Percentiles rank a stretch among this genome's conserved stretches.
phyloP scores from a whole-genome alignment of 2,888 invertebrate species.

The Eristalis pertinax region DNA sequence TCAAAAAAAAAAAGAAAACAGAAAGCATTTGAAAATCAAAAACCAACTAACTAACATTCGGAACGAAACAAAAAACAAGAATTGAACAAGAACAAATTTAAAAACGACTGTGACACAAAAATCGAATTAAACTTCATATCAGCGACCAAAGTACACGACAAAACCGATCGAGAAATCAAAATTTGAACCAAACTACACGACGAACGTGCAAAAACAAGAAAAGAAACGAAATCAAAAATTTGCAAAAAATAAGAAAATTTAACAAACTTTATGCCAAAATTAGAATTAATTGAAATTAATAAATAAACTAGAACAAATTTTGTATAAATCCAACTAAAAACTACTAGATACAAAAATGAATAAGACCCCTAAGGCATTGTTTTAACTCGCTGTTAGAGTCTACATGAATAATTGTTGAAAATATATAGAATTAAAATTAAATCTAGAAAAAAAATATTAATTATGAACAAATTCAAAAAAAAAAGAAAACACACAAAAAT shows the following conservation, averaged over 20 bases:
- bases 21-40: conserved; percentile 37
- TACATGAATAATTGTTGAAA: conserved; percentile 51
- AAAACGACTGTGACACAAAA: not conserved
- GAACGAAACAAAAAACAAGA: conserved; percentile 2
- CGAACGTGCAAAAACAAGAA: not conserved
- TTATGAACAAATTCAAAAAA: not conserved
- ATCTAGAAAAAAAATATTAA: not conserved
- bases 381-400: conserved; percentile 66
- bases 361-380: conserved; percentile 35
- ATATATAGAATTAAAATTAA: conserved; percentile 20
- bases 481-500: not conserved
- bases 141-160: not conserved
- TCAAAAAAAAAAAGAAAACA: conserved; percentile 12
- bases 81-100: not conserved
- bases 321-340: conserved; percentile 40
- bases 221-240: not conserved
- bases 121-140: conserved; percentile 18
- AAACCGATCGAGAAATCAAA: not conserved
- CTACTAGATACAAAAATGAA: conserved; percentile 4
- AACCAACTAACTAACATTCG: conserved; percentile 15
- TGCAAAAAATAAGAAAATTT: not conserved
- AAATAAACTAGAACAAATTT: conserved; percentile 37
- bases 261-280: conserved; percentile 16
- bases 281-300: conserved; percentile 16
- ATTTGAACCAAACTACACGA: conserved; percentile 6